Evolutionary conservation across 2,113 vertebrate genomes (phyloP).

Genomic region (Syrmaticus mikado): DNA sequence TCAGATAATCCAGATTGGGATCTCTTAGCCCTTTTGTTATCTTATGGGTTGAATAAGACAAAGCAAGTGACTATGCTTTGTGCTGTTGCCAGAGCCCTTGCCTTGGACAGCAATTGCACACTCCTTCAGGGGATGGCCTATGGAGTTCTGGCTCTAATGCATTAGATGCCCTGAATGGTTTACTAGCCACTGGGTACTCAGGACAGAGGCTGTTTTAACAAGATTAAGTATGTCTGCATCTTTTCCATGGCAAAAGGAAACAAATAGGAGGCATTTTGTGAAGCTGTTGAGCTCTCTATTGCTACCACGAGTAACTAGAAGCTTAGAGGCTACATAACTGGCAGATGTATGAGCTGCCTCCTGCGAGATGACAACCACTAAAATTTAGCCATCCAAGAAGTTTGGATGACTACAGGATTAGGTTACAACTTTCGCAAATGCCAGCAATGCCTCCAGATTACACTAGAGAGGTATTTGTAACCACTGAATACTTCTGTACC

Average conservation of each 20-base stretch:
- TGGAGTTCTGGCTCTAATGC: not conserved
- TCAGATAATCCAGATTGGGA: not conserved
- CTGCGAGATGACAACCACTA: not conserved
- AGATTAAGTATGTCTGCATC: not conserved
- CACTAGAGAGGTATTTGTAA: not conserved
- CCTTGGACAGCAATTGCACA: not conserved
- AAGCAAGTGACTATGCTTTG: not conserved
- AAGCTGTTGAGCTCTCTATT: not conserved
- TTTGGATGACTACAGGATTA: not conserved
- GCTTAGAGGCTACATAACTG: not conserved
- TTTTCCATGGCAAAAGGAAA: not conserved
- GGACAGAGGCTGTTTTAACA: not conserved
- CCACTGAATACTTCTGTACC: not conserved
- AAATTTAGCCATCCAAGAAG: not conserved
- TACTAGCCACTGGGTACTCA: not conserved
- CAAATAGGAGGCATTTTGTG: not conserved
- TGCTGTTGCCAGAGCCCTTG: not conserved
- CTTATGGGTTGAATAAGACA: not conserved
- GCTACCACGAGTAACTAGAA: not conserved
- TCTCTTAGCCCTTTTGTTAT: not conserved
- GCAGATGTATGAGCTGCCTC: not conserved
- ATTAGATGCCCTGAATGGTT: not conserved
- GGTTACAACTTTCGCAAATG: not conserved
- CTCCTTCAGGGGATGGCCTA: not conserved
- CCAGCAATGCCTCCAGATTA: not conserved